phyloP scores from a whole-genome alignment of 2,797 vertebrate genomes.

The Etheostoma perlongum region DNA sequence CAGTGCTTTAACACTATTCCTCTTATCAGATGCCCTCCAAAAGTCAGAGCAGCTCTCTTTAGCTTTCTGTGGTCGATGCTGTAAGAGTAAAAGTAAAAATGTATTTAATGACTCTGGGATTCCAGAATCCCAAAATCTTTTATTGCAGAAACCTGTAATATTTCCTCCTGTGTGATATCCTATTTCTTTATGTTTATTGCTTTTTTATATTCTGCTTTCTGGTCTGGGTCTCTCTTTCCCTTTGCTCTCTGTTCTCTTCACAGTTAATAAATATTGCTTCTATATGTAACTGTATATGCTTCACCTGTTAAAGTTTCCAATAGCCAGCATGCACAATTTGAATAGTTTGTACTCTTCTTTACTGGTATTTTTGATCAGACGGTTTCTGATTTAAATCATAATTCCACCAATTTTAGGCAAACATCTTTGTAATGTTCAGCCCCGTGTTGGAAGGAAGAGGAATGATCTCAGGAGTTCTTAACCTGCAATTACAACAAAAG shows the following conservation, averaged over 20 bases:
- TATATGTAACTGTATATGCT: too few relatives aligned
- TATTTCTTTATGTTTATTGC: constrained; percentile 1
- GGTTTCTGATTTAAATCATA: not conserved
- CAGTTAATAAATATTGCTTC: constrained; percentile 4
- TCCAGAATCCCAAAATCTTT: constrained; percentile 3
- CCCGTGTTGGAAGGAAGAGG: too few relatives aligned
- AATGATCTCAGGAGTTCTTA: too few relatives aligned
- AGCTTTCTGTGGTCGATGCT: constrained; percentile 1
- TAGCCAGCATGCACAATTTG: too few relatives aligned
- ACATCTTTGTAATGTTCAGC: not conserved
- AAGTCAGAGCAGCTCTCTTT: constrained; percentile 2
- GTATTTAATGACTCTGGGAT: not conserved
- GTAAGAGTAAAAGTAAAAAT: not conserved
- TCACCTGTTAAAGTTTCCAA: too few relatives aligned
- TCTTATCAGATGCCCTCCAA: not conserved
- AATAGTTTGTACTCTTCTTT: too few relatives aligned
- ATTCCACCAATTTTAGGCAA: too few relatives aligned
- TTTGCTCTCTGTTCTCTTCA: not conserved
- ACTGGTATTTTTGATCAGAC: not conserved
- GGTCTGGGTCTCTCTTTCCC: not conserved
- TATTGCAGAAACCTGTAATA: not conserved
- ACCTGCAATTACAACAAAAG: constrained; percentile 22
- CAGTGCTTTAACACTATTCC: too few relatives aligned
- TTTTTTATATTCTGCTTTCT: not conserved
- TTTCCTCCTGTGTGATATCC: not conserved